Conservation (phyloP, 2,888 invertebrate species). For the Auanema freiburgensis region DNA sequence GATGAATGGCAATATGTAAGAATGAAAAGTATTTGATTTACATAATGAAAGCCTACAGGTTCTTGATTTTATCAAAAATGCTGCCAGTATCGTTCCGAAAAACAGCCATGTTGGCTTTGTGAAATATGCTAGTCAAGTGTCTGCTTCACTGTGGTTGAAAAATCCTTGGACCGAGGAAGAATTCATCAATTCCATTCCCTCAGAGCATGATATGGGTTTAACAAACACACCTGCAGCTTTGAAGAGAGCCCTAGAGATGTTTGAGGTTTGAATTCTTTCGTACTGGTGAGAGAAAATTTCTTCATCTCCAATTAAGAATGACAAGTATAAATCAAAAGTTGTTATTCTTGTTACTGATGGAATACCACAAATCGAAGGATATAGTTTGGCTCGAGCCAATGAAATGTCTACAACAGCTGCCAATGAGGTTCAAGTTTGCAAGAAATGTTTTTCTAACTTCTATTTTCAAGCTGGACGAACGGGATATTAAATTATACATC, state of each 20-base stretch:
- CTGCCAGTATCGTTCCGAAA: slow-evolving; percentile 1
- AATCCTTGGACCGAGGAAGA: slow-evolving; percentile 2
- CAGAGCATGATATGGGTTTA: slow-evolving; percentile 1
- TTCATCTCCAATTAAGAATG: slow-evolving; percentile 2
- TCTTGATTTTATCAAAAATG: slow-evolving; percentile 7
- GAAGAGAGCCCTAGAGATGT: slow-evolving; percentile 3
- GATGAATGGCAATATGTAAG: slow-evolving; percentile 9
- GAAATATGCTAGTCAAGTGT: slow-evolving; percentile 6
- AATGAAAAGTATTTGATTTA: background rate
- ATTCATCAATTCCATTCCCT: background rate
- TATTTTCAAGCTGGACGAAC: too few species aligned
- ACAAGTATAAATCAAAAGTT: slow-evolving; percentile 4
- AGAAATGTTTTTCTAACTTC: too few species aligned
- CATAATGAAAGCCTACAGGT: background rate
- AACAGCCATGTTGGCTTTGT: slow-evolving; percentile 10
- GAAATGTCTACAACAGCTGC: too few species aligned
- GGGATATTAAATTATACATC: background rate
- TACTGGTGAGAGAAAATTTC: slow-evolving; percentile 2
- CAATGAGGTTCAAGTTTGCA: too few species aligned
- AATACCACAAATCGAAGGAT: background rate
- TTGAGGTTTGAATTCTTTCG: background rate
- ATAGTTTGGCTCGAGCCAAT: too few species aligned
- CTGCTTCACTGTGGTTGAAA: slow-evolving; percentile 4
- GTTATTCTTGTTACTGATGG: slow-evolving; percentile 12
- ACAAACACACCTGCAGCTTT: slow-evolving; percentile 14